These are phyloP conservation scores for Argynnis bischoffii DNA, from an alignment of 2,888 invertebrate genomes.

Conservation along the genomic window DNA sequence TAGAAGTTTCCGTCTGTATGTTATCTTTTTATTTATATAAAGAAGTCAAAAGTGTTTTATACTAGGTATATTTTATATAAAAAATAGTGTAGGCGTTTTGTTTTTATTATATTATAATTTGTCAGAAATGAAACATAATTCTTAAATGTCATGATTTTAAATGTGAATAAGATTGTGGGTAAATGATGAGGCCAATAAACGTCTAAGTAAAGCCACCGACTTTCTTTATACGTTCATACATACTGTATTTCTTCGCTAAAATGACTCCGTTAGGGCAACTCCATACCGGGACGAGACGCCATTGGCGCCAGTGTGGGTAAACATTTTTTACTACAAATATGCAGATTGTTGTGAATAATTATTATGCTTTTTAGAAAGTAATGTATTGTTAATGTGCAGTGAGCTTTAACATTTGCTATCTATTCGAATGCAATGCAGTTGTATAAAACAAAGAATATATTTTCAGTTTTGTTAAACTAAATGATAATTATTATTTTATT, in stretches of 20 bases:
- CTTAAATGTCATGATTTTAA: too few relatives aligned
- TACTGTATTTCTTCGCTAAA: conserved; percentile 37
- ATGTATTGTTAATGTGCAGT: conserved; percentile 31
- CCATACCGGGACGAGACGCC: conserved; percentile 39
- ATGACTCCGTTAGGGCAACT: conserved; percentile 40
- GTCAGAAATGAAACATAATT: too few relatives aligned
- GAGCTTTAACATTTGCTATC: conserved; percentile 26
- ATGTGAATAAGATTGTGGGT: too few relatives aligned
- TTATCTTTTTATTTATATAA: too few relatives aligned
- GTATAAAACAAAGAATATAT: neutral
- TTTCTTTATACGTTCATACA: conserved; percentile 27
- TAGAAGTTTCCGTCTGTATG: too few relatives aligned
- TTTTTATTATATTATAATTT: too few relatives aligned
- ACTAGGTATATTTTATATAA: too few relatives aligned
- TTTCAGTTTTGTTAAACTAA: too few relatives aligned
- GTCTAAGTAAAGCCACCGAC: neutral
- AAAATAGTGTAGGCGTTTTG: too few relatives aligned
- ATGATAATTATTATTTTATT: too few relatives aligned
- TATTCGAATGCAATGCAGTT: conserved; percentile 2
- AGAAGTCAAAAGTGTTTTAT: too few relatives aligned
- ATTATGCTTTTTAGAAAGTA: conserved; percentile 32
- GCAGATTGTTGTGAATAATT: conserved; percentile 31
- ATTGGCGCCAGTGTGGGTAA: conserved; percentile 37
- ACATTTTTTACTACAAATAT: conserved; percentile 32
- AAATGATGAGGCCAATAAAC: neutral